Evolutionary conservation across 2,888 invertebrate species (phyloP).

Genomic region (Tetramorium bicarinatum): DNA sequence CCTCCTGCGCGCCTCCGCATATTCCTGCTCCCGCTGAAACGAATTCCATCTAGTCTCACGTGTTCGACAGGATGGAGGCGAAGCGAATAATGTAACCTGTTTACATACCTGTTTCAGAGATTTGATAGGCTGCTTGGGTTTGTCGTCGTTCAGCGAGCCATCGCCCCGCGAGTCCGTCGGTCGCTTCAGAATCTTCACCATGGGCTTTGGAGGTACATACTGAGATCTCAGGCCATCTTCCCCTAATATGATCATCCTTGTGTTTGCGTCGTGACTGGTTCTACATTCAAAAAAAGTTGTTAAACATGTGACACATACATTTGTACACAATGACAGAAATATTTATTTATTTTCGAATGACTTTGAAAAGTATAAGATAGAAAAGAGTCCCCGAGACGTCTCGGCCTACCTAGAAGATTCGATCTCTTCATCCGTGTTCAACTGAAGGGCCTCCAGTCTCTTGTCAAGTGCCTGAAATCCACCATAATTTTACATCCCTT

Average conservation of each 20-base stretch:
- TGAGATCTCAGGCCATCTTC: conserved; percentile 93
- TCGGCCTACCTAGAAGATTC: conserved; percentile 81
- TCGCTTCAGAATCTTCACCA: conserved; percentile 94
- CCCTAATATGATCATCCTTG: conserved; percentile 91
- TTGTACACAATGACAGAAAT: no score
- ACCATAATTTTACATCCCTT: conserved; percentile 44
- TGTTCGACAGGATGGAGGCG: background rate
- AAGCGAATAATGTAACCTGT: background rate
- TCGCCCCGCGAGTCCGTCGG: conserved; percentile 88
- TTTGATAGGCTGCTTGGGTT: conserved; percentile 92
- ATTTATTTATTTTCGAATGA: background rate
- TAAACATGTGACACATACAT: background rate
- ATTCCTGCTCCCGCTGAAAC: conserved; percentile 94
- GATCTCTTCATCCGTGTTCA: conserved; percentile 82
- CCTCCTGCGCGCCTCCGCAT: conserved; percentile 95
- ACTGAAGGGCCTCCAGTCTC: conserved; percentile 83
- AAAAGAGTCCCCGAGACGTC: background rate
- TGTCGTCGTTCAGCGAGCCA: conserved; percentile 90
- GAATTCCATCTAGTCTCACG: background rate
- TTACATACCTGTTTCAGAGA: conserved; percentile 89
- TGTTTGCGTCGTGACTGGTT: conserved; percentile 75
- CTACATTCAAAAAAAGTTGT: conserved; percentile 73
- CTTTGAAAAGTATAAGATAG: background rate
- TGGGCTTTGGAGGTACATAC: conserved; percentile 92
- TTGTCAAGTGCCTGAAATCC: conserved; percentile 84